Conservation (phyloP, 2,888 invertebrate species). For the Nomada goodeniana region DNA sequence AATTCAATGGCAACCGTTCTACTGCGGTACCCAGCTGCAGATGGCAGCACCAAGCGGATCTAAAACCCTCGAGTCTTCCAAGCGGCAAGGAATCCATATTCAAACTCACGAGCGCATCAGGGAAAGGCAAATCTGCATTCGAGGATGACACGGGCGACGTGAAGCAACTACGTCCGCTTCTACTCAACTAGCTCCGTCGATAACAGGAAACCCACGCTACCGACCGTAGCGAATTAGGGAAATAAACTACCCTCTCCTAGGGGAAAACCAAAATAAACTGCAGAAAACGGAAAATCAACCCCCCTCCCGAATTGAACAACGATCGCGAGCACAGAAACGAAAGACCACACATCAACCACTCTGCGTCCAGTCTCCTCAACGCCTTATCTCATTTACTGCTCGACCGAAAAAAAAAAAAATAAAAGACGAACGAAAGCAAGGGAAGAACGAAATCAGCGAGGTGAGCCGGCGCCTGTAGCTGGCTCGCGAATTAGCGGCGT, state of each 20-base stretch:
- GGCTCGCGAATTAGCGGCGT: constrained; percentile 80
- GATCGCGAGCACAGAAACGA: neutral
- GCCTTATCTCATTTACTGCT: neutral
- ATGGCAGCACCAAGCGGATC: constrained; percentile 82
- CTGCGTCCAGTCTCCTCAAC: neutral
- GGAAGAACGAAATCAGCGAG: constrained; percentile 15
- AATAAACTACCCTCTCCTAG: constrained; percentile 9
- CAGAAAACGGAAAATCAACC: neutral
- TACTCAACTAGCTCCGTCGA: constrained; percentile 60
- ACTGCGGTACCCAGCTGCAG: constrained; percentile 61
- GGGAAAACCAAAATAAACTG: neutral
- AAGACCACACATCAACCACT: neutral
- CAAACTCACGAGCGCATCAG: constrained; percentile 36
- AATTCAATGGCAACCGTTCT: neutral
- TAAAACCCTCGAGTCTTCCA: neutral
- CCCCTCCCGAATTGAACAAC: neutral
- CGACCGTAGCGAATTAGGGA: constrained; percentile 54
- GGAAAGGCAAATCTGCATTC: constrained; percentile 37
- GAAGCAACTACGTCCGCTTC: constrained; percentile 51
- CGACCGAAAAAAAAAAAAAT: neutral
- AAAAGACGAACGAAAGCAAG: neutral
- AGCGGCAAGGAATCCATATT: neutral
- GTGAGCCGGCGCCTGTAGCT: constrained; percentile 69
- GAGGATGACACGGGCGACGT: constrained; percentile 66
- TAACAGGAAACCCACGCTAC: constrained; percentile 66